These are phyloP conservation scores for Odobenus rosmarus DNA, from an alignment of 2,113 vertebrate genomes.

Conservation along the genomic window DNA sequence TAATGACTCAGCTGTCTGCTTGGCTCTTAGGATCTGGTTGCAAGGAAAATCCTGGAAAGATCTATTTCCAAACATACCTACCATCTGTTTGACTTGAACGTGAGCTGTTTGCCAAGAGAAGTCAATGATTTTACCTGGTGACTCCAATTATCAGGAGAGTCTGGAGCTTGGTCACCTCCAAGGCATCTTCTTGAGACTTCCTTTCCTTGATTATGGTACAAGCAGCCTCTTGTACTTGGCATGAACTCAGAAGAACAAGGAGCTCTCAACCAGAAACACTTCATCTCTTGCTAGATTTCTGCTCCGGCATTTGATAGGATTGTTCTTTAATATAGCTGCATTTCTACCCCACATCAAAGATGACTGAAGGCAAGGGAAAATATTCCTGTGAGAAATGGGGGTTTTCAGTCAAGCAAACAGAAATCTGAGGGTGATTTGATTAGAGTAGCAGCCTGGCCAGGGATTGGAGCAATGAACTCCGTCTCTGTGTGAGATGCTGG, in stretches of 20 bases:
- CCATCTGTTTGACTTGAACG: conserved; percentile 58
- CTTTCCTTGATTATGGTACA: background rate
- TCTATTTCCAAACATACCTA: conserved; percentile 37
- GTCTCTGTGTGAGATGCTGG: background rate
- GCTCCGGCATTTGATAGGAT: conserved; percentile 46
- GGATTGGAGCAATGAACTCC: conserved; percentile 41
- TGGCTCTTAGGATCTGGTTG: conserved; percentile 43
- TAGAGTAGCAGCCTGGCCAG: conserved; percentile 49
- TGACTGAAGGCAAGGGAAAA: conserved; percentile 69
- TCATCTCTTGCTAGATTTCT: conserved; percentile 48
- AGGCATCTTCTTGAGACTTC: background rate
- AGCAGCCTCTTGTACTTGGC: conserved; percentile 1
- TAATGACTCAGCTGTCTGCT: conserved; percentile 61
- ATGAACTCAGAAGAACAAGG: background rate
- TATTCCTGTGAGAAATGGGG: conserved; percentile 63
- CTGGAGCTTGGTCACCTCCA: background rate
- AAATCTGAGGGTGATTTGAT: conserved; percentile 74
- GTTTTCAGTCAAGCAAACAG: conserved; percentile 73
- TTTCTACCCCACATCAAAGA: conserved; percentile 67
- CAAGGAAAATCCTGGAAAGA: conserved; percentile 57
- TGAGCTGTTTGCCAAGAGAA: conserved; percentile 48
- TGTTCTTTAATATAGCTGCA: conserved; percentile 62
- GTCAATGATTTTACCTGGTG: background rate
- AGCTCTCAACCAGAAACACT: conserved; percentile 59
- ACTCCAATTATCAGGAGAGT: background rate